phyloP scores from a whole-genome alignment of 2,797 vertebrate species.

The Cottoperca gobio region DNA sequence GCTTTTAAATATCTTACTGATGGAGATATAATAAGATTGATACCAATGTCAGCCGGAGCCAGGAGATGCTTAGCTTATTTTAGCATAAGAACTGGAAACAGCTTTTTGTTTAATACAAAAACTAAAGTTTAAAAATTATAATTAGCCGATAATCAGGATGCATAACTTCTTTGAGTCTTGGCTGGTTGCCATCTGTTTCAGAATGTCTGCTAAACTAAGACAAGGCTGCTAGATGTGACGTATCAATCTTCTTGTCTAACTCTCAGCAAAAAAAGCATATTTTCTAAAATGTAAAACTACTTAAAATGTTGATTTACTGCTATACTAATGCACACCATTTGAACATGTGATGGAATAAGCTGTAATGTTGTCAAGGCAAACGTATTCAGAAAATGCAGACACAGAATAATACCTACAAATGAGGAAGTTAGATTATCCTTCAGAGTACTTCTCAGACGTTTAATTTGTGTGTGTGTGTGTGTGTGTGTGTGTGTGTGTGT shows the following conservation, averaged over 20 bases:
- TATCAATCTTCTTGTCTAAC: neutral
- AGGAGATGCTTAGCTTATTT: neutral
- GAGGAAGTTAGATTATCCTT: no score
- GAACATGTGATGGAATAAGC: neutral
- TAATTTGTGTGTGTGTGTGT: no score
- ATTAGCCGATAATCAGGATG: neutral
- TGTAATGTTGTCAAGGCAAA: neutral
- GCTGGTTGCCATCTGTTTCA: neutral
- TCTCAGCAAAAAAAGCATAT: neutral
- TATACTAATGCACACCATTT: neutral
- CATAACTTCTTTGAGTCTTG: no score
- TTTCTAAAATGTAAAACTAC: neutral
- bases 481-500: no score
- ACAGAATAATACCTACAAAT: neutral
- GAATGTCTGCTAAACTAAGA: neutral
- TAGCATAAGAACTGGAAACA: neutral
- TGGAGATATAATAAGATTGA: neutral
- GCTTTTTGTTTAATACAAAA: no score
- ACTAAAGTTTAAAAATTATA: neutral
- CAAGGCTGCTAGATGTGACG: neutral
- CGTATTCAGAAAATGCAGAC: neutral
- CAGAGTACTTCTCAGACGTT: no score
- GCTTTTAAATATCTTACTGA: neutral
- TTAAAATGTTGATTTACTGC: neutral
- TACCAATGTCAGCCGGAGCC: neutral